Evolutionary conservation across 64 coral and sea anemone species (phyloP), one percentile per base, ranked within the genome.

Genomic region (Pocillopora damicornis): DNA sequence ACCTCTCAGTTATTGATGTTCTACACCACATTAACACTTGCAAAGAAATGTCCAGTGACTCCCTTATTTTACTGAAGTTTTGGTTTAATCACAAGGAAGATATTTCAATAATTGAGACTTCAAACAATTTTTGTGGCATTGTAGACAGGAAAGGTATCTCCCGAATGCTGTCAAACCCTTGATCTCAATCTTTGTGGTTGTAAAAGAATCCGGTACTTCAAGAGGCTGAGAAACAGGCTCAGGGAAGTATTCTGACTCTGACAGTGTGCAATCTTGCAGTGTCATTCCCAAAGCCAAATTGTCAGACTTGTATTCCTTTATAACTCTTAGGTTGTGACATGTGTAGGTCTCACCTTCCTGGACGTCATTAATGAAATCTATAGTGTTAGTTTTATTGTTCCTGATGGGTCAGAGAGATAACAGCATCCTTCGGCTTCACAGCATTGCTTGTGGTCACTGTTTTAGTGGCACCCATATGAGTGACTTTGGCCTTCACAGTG

Each of bases 401-500:
- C 85, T 37, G 85, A 92, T 72, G 83, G 85, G 73, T 92, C 90
- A 78, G 75, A 51, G 45, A 93, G 89, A 61, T 80, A 91, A 72
- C 89, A 91, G 35, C 89, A 15, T 79, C 88, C 72, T 83, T 90
- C 58, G 36, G 45, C 68, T 90, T 90, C 23, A 90, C 59, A 81
- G 68, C 88, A 75, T 72, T 82, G 65, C 88, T 69, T 89, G 78
- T 89, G 45, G 15, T 63, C 58, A 83, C 79, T 73, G 17, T 88
- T 78, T 78, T 78, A 78, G 38, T 78, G 87, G 74, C 75, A 88
- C 78, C n/a, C 45, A 79, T 79, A 59, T 38, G 0, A 79, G 77
- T n/a, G 17, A 79, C 77, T 79, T 79, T 79, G 77, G 77, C 60
- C 77, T 75, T 87, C 60, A 75, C 64, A 67, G 74, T 88, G 86